These are phyloP conservation scores for Siniperca knerii DNA, from an alignment of 2,113 vertebrate genomes.

Conservation along the genomic window DNA sequence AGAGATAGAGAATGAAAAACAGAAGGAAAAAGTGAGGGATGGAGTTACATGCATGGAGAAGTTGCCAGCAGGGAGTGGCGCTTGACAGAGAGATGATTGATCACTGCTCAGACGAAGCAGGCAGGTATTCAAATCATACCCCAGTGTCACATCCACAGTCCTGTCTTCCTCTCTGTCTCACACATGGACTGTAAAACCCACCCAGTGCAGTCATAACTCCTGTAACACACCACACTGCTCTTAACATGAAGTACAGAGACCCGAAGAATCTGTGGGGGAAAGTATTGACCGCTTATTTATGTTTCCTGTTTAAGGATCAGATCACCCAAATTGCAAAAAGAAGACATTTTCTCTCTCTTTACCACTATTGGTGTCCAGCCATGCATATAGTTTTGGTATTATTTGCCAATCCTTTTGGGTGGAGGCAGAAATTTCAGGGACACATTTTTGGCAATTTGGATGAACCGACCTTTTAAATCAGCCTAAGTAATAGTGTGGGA, in stretches of 20 bases:
- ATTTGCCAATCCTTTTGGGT: neutral
- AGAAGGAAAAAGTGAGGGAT: conserved; percentile 33
- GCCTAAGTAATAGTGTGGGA: neutral
- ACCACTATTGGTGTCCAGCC: too few species aligned
- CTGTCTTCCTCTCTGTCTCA: conserved; percentile 45
- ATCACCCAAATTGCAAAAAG: neutral
- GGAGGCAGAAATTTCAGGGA: too few species aligned
- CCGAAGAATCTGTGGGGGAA: neutral
- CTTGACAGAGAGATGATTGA: conserved; percentile 78
- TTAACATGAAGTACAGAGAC: neutral
- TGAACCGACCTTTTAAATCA: neutral
- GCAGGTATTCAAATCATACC: conserved; percentile 81
- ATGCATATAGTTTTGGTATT: neutral
- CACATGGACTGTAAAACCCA: conserved; percentile 47
- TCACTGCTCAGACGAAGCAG: conserved; percentile 70
- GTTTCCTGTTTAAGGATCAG: neutral
- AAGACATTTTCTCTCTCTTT: neutral
- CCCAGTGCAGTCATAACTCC: conserved; percentile 35
- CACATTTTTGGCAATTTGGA: too few species aligned
- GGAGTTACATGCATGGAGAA: conserved; percentile 58
- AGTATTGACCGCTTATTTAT: too few species aligned
- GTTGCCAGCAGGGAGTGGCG: conserved; percentile 67
- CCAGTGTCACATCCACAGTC: conserved; percentile 60
- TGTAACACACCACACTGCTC: neutral
- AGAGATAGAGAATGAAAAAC: conserved; percentile 14